These are phyloP conservation scores for Euzetes globulus DNA, from an alignment of 2,888 invertebrate genomes.

Conservation along the genomic window DNA sequence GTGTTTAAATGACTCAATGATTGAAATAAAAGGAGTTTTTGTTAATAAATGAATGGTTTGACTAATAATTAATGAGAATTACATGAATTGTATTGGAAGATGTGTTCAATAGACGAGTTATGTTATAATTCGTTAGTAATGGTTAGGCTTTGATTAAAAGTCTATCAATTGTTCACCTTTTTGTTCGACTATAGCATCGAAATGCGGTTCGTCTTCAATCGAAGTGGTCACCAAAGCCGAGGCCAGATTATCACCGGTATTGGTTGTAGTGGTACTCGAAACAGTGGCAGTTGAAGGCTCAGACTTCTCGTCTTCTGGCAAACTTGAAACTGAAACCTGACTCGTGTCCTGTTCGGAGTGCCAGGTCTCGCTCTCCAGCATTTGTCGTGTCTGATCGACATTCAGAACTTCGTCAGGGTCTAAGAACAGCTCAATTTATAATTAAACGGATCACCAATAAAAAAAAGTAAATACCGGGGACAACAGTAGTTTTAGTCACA, in stretches of 20 bases:
- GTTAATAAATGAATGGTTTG: background rate
- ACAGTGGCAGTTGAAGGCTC: constrained; percentile 40
- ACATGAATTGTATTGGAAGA: background rate
- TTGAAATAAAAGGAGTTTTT: background rate
- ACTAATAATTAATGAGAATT: background rate
- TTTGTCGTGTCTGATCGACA: constrained; percentile 45
- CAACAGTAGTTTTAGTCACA: constrained; percentile 37
- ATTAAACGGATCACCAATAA: background rate
- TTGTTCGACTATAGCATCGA: constrained; percentile 40
- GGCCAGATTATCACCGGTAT: constrained; percentile 20
- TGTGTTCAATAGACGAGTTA: background rate
- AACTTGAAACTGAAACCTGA: constrained; percentile 43
- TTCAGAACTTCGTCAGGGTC: constrained; percentile 48
- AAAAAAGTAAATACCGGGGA: background rate
- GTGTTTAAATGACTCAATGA: background rate
- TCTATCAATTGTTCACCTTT: constrained; percentile 38
- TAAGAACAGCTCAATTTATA: background rate
- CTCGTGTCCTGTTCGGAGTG: constrained; percentile 43
- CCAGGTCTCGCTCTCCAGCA: constrained; percentile 42
- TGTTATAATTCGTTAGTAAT: background rate
- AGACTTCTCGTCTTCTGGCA: constrained; percentile 43
- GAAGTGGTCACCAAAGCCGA: constrained; percentile 33
- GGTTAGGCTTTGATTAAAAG: constrained; percentile 4
- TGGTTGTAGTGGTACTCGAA: constrained; percentile 38
- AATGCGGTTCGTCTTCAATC: constrained; percentile 39